Base-by-base conservation (phyloP, 2,888 invertebrate species). In the Tubulanus polymorphus region DNA sequence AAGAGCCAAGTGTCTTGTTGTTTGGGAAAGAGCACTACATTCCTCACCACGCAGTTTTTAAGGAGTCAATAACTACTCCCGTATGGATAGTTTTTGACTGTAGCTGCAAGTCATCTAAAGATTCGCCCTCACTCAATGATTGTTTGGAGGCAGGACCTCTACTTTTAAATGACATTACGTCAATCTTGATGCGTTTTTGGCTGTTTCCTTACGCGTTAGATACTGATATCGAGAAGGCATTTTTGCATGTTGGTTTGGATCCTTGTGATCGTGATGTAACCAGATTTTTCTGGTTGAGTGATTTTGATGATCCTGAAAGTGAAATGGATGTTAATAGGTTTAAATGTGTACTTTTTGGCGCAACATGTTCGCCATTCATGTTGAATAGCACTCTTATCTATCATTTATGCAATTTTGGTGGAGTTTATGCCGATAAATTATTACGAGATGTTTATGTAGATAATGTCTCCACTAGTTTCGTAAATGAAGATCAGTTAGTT, bases 31-130 rank as follows among this genome's bases (percentile, higher is more conserved):
- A 48, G 8, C 63, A 61, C 27, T 63, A 59, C 46, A 57, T 63
- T n/a, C 57, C 60, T 1, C 63, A 60, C 32, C 58, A 51, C 18
- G 37, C 55, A 1, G 63, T 63, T 18, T 54, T 55, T 41, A 60
- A 57, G 49, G 55, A 59, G 20, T 61, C 56, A 8, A 25, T 52
- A 3, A 61, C 59, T 10, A 63, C 63, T 8, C 60, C 57, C n/a
- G 52, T 63, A 6, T 8, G 63, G 26, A 60, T 63, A 1, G 59
- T 59, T 3, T 60, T 50, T 47, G 54, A 63, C 32, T 61, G 61
- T 28, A 59, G 54, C 47, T n/a, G n/a, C n/a, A 41, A 52, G 2
- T 20, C 48, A 26, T 37, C 45, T 10, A 30, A 10, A 8, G 37
- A 56, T n/a, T 23, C 18, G 6, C 52, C 59, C 3, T 59, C 56